Percentiles rank a stretch among this genome's conserved stretches.
Evolutionary conservation across 2,113 vertebrate species (phyloP).

Genomic region (Corythoichthys haematopterus): DNA sequence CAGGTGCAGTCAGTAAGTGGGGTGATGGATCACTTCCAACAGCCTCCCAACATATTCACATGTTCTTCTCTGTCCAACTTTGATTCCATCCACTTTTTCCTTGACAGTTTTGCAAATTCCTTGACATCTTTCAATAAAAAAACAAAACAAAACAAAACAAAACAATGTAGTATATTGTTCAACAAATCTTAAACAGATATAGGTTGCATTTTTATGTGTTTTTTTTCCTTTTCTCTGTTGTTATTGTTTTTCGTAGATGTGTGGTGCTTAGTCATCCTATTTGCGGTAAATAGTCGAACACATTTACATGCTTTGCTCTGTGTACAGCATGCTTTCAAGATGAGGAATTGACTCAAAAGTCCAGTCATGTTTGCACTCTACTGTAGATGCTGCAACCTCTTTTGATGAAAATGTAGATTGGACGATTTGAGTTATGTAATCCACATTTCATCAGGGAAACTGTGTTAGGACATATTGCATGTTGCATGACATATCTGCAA

Average conservation of each 20-base stretch:
- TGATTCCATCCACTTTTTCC: background rate
- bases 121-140: background rate
- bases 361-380: background rate
- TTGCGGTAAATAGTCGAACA: no score
- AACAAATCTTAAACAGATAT: no score
- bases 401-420: background rate
- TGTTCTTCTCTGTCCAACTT: background rate
- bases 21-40: background rate
- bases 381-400: background rate
- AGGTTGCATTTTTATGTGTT: no score
- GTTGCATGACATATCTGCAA: slow-evolving; percentile 38
- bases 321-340: no score
- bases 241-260: no score
- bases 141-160: no score
- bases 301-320: no score
- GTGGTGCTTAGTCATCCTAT: no score
- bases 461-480: slow-evolving; percentile 19
- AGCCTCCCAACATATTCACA: background rate
- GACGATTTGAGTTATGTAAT: background rate
- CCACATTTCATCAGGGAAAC: background rate
- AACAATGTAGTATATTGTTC: no score
- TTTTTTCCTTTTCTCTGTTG: no score
- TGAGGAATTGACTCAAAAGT: no score
- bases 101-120: background rate
- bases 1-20: background rate